phyloP scores from a whole-genome alignment of 1,140 invertebrate species.

The Heliconius himera region DNA sequence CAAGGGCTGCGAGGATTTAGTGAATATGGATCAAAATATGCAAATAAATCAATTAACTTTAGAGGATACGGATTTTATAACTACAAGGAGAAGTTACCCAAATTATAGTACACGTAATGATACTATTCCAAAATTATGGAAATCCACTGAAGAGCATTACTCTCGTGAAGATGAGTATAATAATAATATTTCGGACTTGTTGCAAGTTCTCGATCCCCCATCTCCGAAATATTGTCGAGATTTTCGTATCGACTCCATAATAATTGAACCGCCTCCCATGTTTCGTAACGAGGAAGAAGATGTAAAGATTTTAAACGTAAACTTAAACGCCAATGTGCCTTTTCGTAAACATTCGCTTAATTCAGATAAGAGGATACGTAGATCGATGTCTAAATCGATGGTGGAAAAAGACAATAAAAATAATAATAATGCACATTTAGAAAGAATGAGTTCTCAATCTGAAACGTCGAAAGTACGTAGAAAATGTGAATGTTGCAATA shows the following conservation, averaged over 20 bases:
- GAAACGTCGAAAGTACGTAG: slow-evolving; percentile 50
- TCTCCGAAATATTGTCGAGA: slow-evolving; percentile 58
- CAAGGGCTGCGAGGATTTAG: slow-evolving; percentile 85
- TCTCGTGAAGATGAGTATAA: slow-evolving; percentile 50
- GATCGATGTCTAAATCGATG: slow-evolving; percentile 74
- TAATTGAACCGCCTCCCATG: slow-evolving; percentile 82
- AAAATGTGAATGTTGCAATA: slow-evolving; percentile 84
- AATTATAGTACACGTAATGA: slow-evolving; percentile 61
- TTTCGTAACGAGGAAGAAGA: slow-evolving; percentile 78
- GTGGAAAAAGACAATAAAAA: slow-evolving; percentile 68
- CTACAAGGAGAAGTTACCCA: slow-evolving; percentile 71
- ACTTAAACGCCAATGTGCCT: slow-evolving; percentile 69
- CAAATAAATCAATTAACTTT: slow-evolving; percentile 67
- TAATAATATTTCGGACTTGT: slow-evolving; percentile 52
- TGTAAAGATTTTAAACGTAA: slow-evolving; percentile 72
- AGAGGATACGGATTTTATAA: slow-evolving; percentile 63
- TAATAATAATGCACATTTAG: slow-evolving; percentile 53
- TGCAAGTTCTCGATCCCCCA: slow-evolving; percentile 69
- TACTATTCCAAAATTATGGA: slow-evolving; percentile 64
- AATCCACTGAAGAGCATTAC: slow-evolving; percentile 69
- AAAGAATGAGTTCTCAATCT: slow-evolving; percentile 75
- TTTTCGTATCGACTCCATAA: slow-evolving; percentile 59
- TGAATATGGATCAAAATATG: slow-evolving; percentile 83
- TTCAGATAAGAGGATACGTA: slow-evolving; percentile 77
- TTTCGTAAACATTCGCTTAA: slow-evolving; percentile 78